Conservation (phyloP, 2,888 invertebrate species). For the Calameuta filiformis region DNA sequence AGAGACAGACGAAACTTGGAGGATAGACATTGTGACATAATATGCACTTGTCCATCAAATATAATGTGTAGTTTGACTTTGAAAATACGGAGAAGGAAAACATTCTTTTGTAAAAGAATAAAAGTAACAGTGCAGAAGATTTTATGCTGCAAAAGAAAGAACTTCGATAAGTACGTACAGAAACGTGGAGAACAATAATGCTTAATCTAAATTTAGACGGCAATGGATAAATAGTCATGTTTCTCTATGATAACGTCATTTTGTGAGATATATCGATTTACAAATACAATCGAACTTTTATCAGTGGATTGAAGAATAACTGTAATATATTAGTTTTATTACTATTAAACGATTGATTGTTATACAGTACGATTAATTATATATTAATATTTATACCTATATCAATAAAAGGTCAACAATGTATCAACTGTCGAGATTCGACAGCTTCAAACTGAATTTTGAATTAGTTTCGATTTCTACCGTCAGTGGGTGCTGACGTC, state of each 20-base stretch:
- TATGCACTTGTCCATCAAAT: neutral
- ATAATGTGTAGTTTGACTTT: neutral
- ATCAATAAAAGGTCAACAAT: neutral
- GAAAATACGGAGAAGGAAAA: neutral
- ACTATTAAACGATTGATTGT: neutral
- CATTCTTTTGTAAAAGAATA: neutral
- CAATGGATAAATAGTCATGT: neutral
- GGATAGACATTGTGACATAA: too few relatives aligned
- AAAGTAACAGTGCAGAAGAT: neutral
- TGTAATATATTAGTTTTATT: neutral
- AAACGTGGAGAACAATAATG: neutral
- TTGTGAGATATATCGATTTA: neutral
- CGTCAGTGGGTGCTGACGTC: neutral
- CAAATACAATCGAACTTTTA: neutral
- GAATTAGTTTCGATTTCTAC: neutral
- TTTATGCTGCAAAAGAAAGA: neutral
- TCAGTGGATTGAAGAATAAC: neutral
- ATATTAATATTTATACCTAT: too few relatives aligned
- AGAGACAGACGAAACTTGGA: too few relatives aligned
- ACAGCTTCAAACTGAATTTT: neutral
- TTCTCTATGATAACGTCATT: neutral
- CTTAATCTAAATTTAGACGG: neutral
- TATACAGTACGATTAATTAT: neutral
- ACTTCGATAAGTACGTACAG: neutral
- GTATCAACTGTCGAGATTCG: neutral